phyloP scores from a whole-genome alignment of 1,140 invertebrate genomes.

The Halictus rubicundus region DNA sequence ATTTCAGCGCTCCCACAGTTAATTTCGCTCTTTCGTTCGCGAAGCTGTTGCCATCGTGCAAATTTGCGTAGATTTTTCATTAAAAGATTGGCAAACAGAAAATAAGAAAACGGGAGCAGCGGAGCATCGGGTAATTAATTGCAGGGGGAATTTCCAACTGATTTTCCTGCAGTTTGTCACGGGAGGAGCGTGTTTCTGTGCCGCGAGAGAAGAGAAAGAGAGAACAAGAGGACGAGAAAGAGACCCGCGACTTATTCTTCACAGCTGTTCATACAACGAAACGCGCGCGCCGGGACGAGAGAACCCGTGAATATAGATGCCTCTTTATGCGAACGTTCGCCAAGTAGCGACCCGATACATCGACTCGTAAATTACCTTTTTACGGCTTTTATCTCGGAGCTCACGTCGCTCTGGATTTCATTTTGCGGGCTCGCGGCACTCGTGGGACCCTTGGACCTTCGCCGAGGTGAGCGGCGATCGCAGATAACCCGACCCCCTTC shows the following conservation, averaged over 20 bases:
- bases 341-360: constrained; percentile 47
- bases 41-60: neutral
- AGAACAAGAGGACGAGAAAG: neutral
- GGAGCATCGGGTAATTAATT: neutral
- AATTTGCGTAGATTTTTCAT: neutral
- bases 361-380: constrained; percentile 45
- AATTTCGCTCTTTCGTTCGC: neutral
- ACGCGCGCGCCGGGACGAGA: constrained; percentile 18
- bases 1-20: too few species aligned
- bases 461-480: too few species aligned
- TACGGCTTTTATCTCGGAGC: constrained; percentile 3
- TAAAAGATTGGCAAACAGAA: neutral
- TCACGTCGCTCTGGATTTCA: neutral
- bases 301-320: constrained; percentile 43
- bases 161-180: constrained; percentile 42
- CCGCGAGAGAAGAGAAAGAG: too few species aligned
- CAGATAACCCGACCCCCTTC: too few species aligned
- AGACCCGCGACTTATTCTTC: constrained; percentile 32
- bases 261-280: constrained; percentile 61
- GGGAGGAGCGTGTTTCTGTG: too few species aligned
- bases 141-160: neutral
- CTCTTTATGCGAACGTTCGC: constrained; percentile 30
- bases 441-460: neutral
- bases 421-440: neutral
- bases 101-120: neutral